Base-by-base conservation (phyloP, 1,140 invertebrate species). In the Diuraphis noxia region DNA sequence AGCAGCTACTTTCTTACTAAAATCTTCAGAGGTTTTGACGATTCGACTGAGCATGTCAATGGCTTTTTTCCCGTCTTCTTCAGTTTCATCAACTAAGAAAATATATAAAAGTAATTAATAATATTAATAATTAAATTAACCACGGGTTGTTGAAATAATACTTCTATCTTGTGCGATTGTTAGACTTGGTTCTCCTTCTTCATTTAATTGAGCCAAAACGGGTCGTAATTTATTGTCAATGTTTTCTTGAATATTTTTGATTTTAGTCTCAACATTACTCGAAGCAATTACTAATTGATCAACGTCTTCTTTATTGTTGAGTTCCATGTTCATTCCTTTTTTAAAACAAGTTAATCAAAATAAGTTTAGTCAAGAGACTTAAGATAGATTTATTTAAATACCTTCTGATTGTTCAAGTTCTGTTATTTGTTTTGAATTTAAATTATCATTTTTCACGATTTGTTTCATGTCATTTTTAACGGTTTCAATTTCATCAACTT, bases 1-100 rank as follows among this genome's bases (percentile, higher is more conserved):
- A 63, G 94, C 93, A 46, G 95, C 94, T 92, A 96, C 96, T 92
- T 95, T 95, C 25, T 94, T 93, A 92, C 95, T 95, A 25, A 96
- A 94, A 72, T 95, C 94, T 9, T 94, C 46, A 40, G 79, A 81
- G 2, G 87, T 40, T 56, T 88, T 91, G 25, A 49, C 34, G 8
- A 92, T n/a, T 46, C 92, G 84, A 23, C 91, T 77, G 19, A 92
- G 52, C 84, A 92, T 90, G 4, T 93, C 92, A 43, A 93, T 92
- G 23, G 92, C 92, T 92, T 92, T 93, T 41, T 92, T 93, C 2
- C 92, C 92, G 34, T 90, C 92, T n/a, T 87, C 92, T 87, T 93
- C 92, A n/a, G 92, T 91, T 90, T 93, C 92, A 72, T 92, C 92
- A 79, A 93, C 92, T 92, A 72, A 21, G 56, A 85, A 82, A 88